Conservation (phyloP, 92 coral and sea anemone genomes). For the Paramuricea clavata region DNA sequence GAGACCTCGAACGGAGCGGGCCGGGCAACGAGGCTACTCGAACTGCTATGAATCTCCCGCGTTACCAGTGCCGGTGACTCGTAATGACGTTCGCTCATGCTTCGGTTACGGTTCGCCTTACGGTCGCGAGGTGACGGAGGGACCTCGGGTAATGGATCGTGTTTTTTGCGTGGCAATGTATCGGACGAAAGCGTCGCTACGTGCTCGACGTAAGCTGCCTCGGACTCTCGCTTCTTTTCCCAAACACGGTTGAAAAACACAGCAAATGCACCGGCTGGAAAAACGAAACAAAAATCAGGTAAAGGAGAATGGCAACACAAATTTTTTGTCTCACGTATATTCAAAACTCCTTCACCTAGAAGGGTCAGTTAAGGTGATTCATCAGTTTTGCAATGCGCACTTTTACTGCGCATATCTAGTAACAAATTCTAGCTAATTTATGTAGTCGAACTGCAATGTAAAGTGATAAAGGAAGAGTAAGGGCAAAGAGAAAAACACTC, state of each 20-base stretch:
- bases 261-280: slow-evolving; percentile 90
- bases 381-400: too few relatives aligned
- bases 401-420: too few relatives aligned
- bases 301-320: too few relatives aligned
- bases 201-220: slow-evolving; percentile 80
- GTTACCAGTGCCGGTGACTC: slow-evolving; percentile 35
- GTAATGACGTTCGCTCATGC: slow-evolving; percentile 72
- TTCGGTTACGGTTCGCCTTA: slow-evolving; percentile 64
- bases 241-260: slow-evolving; percentile 94
- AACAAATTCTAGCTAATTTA: too few relatives aligned
- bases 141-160: slow-evolving; percentile 82
- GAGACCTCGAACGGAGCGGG: slow-evolving; percentile 63
- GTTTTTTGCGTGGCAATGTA: slow-evolving; percentile 70
- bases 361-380: too few relatives aligned
- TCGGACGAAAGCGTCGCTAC: slow-evolving; percentile 58
- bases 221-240: slow-evolving; percentile 92
- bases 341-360: too few relatives aligned
- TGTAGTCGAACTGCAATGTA: too few relatives aligned
- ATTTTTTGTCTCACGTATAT: too few relatives aligned
- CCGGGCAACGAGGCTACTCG: background rate
- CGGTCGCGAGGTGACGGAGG: slow-evolving; percentile 69
- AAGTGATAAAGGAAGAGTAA: too few relatives aligned
- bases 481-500: too few relatives aligned
- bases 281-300: background rate
- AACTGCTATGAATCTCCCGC: slow-evolving; percentile 28